Base-by-base conservation (phyloP, 2,113 vertebrate species). In the Pterocles gutturalis region DNA sequence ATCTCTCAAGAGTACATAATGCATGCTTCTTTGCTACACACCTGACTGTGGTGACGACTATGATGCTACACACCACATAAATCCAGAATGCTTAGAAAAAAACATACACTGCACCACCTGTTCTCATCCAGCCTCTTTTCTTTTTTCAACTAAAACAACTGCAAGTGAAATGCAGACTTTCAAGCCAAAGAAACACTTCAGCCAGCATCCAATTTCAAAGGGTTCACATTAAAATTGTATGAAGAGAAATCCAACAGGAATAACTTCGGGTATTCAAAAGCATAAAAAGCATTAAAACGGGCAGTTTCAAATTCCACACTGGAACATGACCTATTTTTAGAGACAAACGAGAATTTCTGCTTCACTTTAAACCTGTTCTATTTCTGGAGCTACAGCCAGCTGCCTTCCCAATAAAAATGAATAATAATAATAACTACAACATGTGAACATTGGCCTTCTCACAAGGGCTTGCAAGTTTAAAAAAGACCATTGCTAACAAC, bases 131-230 rank as follows among this genome's bases (percentile, higher is more conserved):
- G 60, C 15, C 80, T 43, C 54, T 62, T 88, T 82, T 90, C 75
- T 83, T 92, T 94, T 90, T 87, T 89, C 45, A 75, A 48, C 88
- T 86, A 26, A 62, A 93, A 67, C 85, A 90, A 88, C 86, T 83
- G 86, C 65, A 81, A 60, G 76, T 81, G 64, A 92, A 95, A 92
- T 0, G 0, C 36, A 77, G 71, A 33, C 69, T 84, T 89, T 78
- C 48, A 75, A 80, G 53, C 69, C 71, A 90, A 86, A 81, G 67
- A 90, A 89, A 75, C 13, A 26, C 61, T 97, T 90, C 70, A 92
- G 38, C n/a, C 67, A 79, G 65, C 21, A 2, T 92, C 89, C 36
- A 62, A 7, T 96, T 97, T 97, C 92, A 97, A 97, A 96, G 90
- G 38, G 38, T 34, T 87, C 65, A 7, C 92, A 89, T 94, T 94